These are phyloP conservation scores for Gavialis gangeticus DNA, from an alignment of 2,113 vertebrate species.

Conservation along the genomic window DNA sequence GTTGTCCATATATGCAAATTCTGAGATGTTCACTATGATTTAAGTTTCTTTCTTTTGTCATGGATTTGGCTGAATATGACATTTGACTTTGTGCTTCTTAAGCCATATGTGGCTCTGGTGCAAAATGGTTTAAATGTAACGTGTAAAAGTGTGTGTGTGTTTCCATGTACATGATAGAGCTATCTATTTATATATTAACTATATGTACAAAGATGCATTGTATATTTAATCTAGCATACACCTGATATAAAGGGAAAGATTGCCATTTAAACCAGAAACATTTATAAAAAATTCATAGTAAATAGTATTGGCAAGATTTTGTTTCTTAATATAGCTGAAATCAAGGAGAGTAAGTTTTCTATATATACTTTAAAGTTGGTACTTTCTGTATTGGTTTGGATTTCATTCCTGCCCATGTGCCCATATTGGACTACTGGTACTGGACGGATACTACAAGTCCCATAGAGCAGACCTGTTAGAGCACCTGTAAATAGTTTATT, in stretches of 20 bases:
- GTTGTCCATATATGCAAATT: background rate
- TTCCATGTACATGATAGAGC: no score
- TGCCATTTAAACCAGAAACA: background rate
- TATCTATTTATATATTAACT: no score
- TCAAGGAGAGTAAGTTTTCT: background rate
- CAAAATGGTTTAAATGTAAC: background rate
- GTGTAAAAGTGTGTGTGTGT: no score
- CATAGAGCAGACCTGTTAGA: background rate
- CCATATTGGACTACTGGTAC: background rate
- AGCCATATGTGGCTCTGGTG: background rate
- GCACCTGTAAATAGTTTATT: background rate
- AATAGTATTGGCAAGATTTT: background rate
- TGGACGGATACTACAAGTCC: background rate
- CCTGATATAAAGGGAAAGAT: background rate
- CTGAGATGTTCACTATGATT: fast-evolving
- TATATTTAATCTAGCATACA: fast-evolving
- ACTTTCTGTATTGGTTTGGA: background rate
- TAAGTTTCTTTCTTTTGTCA: background rate
- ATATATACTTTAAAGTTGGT: background rate
- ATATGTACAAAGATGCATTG: background rate
- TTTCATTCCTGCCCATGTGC: background rate
- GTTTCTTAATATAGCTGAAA: background rate
- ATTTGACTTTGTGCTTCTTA: background rate
- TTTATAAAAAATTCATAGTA: no score
- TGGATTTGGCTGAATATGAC: background rate